A percentile compares a stretch with the other conserved stretches of the same genome.
These are phyloP conservation scores for Zophobas morio DNA, from an alignment of 1,140 invertebrate species.

Conservation along the genomic window DNA sequence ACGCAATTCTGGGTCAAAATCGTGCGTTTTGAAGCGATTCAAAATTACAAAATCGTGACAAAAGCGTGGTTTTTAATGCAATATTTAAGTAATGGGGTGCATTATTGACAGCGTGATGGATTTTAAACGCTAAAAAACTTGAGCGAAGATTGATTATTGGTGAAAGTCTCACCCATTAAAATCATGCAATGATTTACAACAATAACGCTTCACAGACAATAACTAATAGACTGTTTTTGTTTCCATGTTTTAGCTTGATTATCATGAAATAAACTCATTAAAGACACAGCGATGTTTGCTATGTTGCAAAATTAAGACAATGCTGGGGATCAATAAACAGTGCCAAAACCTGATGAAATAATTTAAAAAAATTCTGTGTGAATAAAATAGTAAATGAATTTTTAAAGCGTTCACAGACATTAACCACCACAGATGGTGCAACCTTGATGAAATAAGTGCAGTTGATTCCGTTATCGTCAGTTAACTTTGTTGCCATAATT, in stretches of 20 bases:
- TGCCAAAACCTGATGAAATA: background rate
- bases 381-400: background rate
- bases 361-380: slow-evolving; percentile 18
- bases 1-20: too few relatives aligned
- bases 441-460: slow-evolving; percentile 3
- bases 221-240: background rate
- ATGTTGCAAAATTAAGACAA: background rate
- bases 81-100: background rate
- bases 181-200: slow-evolving; percentile 5
- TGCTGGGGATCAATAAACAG: background rate
- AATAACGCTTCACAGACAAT: background rate
- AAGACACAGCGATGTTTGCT: background rate
- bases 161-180: slow-evolving; percentile 1
- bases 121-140: background rate
- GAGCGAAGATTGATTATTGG: background rate
- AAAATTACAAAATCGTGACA: too few relatives aligned
- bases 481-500: slow-evolving; percentile 21
- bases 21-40: too few relatives aligned
- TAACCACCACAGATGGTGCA: slow-evolving; percentile 7
- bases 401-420: background rate
- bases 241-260: background rate
- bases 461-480: slow-evolving; percentile 8
- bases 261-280: background rate
- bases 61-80: too few relatives aligned
- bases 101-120: background rate